Percentiles rank a stretch among this genome's conserved stretches.
phyloP scores from a whole-genome alignment of 2,113 vertebrate genomes.

The Pampusana beccarii region DNA sequence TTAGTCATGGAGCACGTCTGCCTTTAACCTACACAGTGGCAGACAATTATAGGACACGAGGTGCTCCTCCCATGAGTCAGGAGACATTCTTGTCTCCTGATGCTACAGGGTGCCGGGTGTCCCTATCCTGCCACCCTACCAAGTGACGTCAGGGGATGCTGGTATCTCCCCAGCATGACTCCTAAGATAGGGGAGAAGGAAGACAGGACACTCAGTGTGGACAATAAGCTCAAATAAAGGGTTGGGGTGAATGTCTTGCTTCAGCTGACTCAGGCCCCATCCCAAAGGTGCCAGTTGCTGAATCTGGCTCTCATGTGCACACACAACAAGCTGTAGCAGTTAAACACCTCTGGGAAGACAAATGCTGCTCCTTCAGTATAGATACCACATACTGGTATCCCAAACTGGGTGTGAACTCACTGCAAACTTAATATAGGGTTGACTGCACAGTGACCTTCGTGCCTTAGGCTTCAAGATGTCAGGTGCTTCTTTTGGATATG shows the following conservation, averaged over 20 bases:
- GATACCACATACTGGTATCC: not conserved
- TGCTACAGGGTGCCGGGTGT: not conserved
- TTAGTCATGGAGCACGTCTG: not conserved
- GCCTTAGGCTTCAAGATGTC: not conserved
- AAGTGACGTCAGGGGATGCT: not conserved
- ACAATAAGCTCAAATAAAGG: not conserved
- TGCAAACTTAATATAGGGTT: not conserved
- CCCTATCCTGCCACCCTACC: not conserved
- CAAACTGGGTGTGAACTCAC: not conserved
- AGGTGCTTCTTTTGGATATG: not conserved
- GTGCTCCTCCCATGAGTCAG: conserved; percentile 16
- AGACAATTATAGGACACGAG: not conserved
- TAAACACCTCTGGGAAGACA: not conserved
- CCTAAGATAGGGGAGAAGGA: not conserved
- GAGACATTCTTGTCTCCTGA: not conserved
- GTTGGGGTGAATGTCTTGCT: not conserved
- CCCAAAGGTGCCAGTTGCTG: not conserved
- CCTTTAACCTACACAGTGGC: not conserved
- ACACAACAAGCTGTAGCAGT: not conserved
- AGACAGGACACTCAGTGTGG: fast-evolving
- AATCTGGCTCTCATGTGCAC: not conserved
- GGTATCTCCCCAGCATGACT: not conserved
- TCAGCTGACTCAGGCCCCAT: not conserved
- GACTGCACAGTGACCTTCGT: not conserved
- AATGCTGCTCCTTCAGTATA: not conserved